Percentiles rank a stretch among this genome's conserved stretches.
Conservation (phyloP, 2,888 invertebrate genomes). For the Ichneumoninae sp. region DNA sequence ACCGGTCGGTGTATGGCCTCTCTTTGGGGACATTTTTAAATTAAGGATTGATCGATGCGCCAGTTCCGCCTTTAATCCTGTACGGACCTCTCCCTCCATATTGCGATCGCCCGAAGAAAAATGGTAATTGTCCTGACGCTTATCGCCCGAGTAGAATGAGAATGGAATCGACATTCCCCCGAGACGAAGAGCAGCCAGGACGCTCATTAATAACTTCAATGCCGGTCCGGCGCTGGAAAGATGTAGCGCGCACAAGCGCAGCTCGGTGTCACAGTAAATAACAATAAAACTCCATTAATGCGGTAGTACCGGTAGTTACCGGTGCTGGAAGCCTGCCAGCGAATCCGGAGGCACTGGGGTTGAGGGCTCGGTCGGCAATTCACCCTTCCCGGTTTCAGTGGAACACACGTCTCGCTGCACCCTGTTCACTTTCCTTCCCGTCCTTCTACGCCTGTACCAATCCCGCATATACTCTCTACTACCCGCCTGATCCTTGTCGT, state of each 20-base stretch:
- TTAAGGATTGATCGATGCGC: background rate
- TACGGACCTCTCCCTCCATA: background rate
- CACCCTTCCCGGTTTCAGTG: constrained; percentile 71
- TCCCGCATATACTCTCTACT: constrained; percentile 14
- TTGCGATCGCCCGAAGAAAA: background rate
- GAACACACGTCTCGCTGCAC: constrained; percentile 72
- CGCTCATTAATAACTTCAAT: constrained; percentile 63
- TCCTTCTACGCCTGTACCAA: constrained; percentile 10
- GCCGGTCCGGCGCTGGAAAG: constrained; percentile 12
- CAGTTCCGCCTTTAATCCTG: background rate
- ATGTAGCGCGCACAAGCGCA: constrained; percentile 44
- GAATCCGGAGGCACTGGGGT: constrained; percentile 73
- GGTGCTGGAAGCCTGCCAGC: constrained; percentile 79
- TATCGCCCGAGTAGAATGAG: background rate
- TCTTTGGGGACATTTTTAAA: background rate
- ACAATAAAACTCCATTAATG: constrained; percentile 84
- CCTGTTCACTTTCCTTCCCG: constrained; percentile 52
- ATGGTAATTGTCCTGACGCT: background rate
- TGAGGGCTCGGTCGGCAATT: constrained; percentile 71
- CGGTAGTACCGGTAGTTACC: constrained; percentile 80
- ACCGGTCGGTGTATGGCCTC: too few species aligned
- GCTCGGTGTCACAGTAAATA: constrained; percentile 80
- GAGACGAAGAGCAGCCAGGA: constrained; percentile 21
- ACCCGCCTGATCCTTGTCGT: constrained; percentile 54
- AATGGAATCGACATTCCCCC: background rate